Conservation (phyloP, 2,797 vertebrate genomes). For the Ceryle rudis region DNA sequence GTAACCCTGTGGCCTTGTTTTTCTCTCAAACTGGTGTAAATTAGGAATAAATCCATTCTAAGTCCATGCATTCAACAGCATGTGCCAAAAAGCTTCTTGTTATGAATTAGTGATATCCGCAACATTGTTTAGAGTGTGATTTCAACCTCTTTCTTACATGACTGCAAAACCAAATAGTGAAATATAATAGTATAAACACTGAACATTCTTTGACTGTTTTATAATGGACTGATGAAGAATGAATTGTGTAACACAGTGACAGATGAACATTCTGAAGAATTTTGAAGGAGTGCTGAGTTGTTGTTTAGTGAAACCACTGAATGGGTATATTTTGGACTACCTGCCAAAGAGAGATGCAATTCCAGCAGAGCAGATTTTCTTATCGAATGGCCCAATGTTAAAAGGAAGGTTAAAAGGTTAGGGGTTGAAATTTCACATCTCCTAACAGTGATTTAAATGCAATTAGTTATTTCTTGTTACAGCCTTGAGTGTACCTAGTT, state of each 20-base stretch:
- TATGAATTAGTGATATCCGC: not conserved
- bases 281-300: not conserved
- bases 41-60: not conserved
- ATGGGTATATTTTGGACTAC: not conserved
- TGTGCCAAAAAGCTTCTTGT: not conserved
- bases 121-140: not conserved
- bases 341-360: not conserved
- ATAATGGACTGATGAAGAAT: conserved; percentile 1
- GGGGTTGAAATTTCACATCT: not conserved
- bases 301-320: conserved; percentile 1
- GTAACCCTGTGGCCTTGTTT: not conserved
- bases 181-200: conserved; percentile 24
- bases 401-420: not conserved
- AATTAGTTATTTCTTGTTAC: conserved; percentile 1
- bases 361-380: not conserved
- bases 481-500: not conserved
- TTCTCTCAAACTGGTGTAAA: not conserved
- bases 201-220: conserved; percentile 28
- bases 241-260: conserved; percentile 19
- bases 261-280: conserved; percentile 26
- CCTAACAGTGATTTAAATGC: not conserved
- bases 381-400: not conserved
- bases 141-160: not conserved
- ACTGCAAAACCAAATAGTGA: conserved; percentile 23
- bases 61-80: not conserved